Evolutionary conservation across 2,113 vertebrate species (phyloP), one percentile per base, ranked within the genome.

Genomic region (Gallinago media): DNA sequence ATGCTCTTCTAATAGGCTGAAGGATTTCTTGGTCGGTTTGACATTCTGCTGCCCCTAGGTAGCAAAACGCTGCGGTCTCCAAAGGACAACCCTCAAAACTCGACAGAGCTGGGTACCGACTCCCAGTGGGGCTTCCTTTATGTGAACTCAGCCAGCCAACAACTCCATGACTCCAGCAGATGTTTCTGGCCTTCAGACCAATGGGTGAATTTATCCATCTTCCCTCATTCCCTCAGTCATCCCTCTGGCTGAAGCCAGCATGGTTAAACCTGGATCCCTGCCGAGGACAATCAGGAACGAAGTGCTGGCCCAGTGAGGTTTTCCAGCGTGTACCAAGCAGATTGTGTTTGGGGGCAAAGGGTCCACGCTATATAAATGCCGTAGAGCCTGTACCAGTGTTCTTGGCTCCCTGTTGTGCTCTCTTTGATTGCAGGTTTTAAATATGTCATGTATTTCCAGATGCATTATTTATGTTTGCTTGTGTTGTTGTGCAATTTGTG

Each of bases 121-220:
- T 86, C 89, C 82, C 88, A 93, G 80, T 3, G 32, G 67, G 49
- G 83, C 71, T 97, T 96, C 92, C 85, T 97, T 96, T 47, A 61
- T 97, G 95, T 97, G 95, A 97, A 94, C 76, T 93, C 91, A 93
- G 94, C 94, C 97, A 88, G 70, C 97, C 96, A 97, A 52, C 97
- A 98, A 96, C 97, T 97, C 91, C 17, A 89, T 95, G 97, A 98
- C 97, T 98, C 96, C 47, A 46, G 82, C 95, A 98, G 96, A 97
- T 89, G 97, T 96, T 98, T 98, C 96, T 96, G 84, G 95, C 97
- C 97, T 92, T 94, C 88, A 68, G 88, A 95, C 91, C 78, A 29
- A 32, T 94, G 95, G 93, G 88, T 95, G 91, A 94, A 96, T 95
- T 95, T 95, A 97, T 92, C 96, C 92, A 89, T 94, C 80, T 96